These are phyloP conservation scores for Dynastes grantii DNA, from an alignment of 2,888 invertebrate genomes.

Conservation along the genomic window DNA sequence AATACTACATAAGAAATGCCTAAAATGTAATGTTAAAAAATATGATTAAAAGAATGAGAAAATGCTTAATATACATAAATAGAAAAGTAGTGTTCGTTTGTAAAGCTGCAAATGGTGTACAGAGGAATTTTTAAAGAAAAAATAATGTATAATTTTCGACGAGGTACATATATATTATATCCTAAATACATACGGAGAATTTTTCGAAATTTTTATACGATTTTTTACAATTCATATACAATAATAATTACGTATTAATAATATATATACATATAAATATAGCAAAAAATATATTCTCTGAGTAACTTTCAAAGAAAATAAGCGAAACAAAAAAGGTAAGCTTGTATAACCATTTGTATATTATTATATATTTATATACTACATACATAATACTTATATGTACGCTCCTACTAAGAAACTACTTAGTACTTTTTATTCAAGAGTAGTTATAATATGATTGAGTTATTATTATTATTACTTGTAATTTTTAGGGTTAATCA, in stretches of 20 bases:
- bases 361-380: slow-evolving; percentile 44
- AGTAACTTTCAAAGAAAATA: background rate
- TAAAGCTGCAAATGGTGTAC: slow-evolving; percentile 15
- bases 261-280: background rate
- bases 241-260: background rate
- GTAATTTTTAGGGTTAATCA: slow-evolving; percentile 60
- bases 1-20: background rate
- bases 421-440: slow-evolving; percentile 53
- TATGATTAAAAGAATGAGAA: background rate
- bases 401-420: slow-evolving; percentile 47
- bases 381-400: slow-evolving; percentile 22
- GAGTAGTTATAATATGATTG: slow-evolving; percentile 42
- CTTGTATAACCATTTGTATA: slow-evolving; percentile 54
- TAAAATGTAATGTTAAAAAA: background rate
- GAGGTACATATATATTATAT: slow-evolving; percentile 2
- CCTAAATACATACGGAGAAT: background rate
- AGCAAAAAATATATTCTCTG: background rate
- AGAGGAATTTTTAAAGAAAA: background rate
- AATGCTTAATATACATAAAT: background rate
- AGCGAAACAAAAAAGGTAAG: background rate
- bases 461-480: slow-evolving; percentile 50
- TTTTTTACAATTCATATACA: background rate
- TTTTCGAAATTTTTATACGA: slow-evolving; percentile 7
- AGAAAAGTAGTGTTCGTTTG: no score
- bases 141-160: background rate